phyloP scores from a whole-genome alignment of 1,140 invertebrate genomes.

The Ephestia elutella region DNA sequence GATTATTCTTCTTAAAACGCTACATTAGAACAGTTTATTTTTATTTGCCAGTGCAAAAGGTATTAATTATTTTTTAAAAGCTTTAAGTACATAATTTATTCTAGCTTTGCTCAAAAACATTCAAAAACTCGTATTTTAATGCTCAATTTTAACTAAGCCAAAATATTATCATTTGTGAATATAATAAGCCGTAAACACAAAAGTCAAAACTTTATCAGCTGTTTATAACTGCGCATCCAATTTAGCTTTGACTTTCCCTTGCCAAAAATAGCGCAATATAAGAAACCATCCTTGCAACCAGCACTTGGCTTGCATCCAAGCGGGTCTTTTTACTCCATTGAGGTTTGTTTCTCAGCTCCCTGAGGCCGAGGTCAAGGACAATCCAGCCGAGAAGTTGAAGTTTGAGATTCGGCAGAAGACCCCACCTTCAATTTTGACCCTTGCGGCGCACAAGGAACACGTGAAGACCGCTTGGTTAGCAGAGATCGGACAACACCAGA shows the following conservation, averaged over 20 bases:
- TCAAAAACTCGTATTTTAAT: no score
- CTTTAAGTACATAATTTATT: no score
- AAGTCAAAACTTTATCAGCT: background rate
- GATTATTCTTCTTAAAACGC: conserved; percentile 71
- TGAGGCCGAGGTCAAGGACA: conserved; percentile 86
- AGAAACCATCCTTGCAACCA: conserved; percentile 13
- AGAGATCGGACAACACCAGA: conserved; percentile 85
- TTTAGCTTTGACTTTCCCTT: conserved; percentile 16
- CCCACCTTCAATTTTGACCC: conserved; percentile 75
- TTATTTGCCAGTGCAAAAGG: no score
- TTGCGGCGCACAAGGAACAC: conserved; percentile 84
- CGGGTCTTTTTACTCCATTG: conserved; percentile 17
- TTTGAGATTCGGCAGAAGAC: conserved; percentile 82
- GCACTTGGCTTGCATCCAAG: conserved; percentile 21
- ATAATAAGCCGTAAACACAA: background rate
- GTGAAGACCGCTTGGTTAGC: conserved; percentile 87
- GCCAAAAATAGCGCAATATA: conserved; percentile 28
- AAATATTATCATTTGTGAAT: no score
- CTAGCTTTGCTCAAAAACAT: no score
- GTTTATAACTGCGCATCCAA: conserved; percentile 15
- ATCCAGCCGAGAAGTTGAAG: conserved; percentile 77
- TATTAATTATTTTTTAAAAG: no score
- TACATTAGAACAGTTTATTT: no score
- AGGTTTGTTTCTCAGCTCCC: conserved; percentile 79
- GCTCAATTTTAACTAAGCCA: no score